Evolutionary conservation across 2,797 vertebrate genomes (phyloP), one percentile per base, ranked within the genome.

Genomic region (Dendrocincla fuliginosa): DNA sequence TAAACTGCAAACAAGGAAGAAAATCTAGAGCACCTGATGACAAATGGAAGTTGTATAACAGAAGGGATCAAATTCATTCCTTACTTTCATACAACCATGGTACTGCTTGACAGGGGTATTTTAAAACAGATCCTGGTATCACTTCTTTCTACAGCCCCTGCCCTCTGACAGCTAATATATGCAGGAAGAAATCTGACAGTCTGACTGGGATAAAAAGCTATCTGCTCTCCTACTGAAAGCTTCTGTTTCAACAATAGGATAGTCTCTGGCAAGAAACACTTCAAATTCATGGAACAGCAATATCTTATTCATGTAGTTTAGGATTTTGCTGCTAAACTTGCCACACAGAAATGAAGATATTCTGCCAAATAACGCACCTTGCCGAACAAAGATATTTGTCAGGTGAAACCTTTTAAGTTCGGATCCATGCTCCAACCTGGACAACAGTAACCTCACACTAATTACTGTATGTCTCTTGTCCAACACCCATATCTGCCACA

Each of bases 11-110:
- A 90, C 76, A 91, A 78, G 28, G 57, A 86, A 81, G 80, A 96
- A 89, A 95, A 94, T 84, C 77, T 92, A 52, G 90, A 96, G 80
- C 83, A 94, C 85, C 91, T 93, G 70, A 93, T 2, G 6, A 91
- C 76, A 86, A 93, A 84, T 35, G n/a, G 65, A 88, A 86, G 50
- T 76, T 69, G 77, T 67, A 0, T 75, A 95, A 93, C 70, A 73
- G 65, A 77, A 6, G 5, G 47, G 77, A 82, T 69, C 50, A 65
- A 73, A 84, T 76, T 63, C 25, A 30, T 46, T 76, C 77, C 71
- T 60, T 25, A 61, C 65, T 87, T 93, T 65, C 57, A 41, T 19
- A 75, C 11, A 69, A 11, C 37, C 15, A 0, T 3, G 9, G 33
- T 11, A 47, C 39, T 71, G 90, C 59, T 69, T 47, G 37, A 69